Evolutionary conservation across 2,888 invertebrate genomes (phyloP), one percentile per base, ranked within the genome.

Genomic region (Bembecia ichneumoniformis): DNA sequence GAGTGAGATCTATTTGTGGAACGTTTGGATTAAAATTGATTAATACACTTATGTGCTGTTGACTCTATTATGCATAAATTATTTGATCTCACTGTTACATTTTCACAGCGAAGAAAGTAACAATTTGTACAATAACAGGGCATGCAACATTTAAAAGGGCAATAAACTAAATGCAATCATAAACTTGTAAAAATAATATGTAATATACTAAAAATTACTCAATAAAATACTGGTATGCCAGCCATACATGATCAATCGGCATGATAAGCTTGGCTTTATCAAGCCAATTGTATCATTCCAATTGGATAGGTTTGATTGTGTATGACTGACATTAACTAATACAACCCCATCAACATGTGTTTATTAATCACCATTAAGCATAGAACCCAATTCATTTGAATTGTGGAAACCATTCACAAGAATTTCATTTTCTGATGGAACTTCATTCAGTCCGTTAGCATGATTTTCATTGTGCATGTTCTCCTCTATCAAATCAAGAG

Each of bases 391-490:
- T 10, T 71, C 67, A 58, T 62, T 64, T 46, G 74, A 71, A 58
- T 69, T 74, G 54, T 82, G 79, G 57, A 76, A 80, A 47, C 87
- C 86, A 72, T 87, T 86, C 14, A 83, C 73, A 58, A 83, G 58
- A 10, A 74, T 74, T 49, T 47, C 55, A 54, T 45, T 57, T 47
- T 47, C 46, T 3, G n/a, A 10, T 40, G 40, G 5, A 10, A 44
- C 49, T 48, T 62, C 74, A 69, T 62, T 71, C 58, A 70, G 66
- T 46, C 68, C 74, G 60, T 74, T 72, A 14, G 56, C 52, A 49
- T 63, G 60, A 63, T 66, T 68, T 50, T 60, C 66, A 63, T 57
- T 54, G 11, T 55, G 47, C 35, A 49, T 62, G 55, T 60, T 64
- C 1, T 55, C 52, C 43, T 51, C 54, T 13, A 48, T 13, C n/a